These are phyloP conservation scores for Rhaphigaster nebulosa DNA, from an alignment of 2,888 invertebrate species.

Conservation along the genomic window DNA sequence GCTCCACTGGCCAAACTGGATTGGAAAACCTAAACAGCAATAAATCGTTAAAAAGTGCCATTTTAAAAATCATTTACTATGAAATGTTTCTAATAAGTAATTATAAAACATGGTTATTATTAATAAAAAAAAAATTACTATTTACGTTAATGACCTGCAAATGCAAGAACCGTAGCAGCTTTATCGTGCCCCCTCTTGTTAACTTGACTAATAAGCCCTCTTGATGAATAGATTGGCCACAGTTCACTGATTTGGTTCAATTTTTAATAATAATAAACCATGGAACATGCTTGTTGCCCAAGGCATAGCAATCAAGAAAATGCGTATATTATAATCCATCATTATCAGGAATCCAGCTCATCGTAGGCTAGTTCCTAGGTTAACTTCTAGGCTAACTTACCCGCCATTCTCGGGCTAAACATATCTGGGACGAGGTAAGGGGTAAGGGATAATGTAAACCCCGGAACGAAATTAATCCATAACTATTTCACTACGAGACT, in stretches of 20 bases:
- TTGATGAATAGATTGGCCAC: neutral
- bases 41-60: too few species aligned
- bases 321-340: too few species aligned
- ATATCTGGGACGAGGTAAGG: too few species aligned
- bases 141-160: neutral
- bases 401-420: too few species aligned
- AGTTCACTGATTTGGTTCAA: neutral
- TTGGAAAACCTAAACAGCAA: too few species aligned
- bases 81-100: neutral
- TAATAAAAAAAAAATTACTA: neutral
- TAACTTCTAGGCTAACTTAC: too few species aligned
- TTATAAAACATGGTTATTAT: neutral
- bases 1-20: too few species aligned
- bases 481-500: too few species aligned
- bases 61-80: neutral
- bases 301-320: neutral
- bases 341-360: too few species aligned
- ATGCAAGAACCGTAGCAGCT: neutral
- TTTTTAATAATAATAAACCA: neutral
- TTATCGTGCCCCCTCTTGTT: neutral
- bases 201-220: neutral
- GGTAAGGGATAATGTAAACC: too few species aligned
- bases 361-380: too few species aligned
- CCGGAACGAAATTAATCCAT: too few species aligned
- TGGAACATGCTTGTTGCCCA: neutral